Base-by-base conservation (phyloP, 2,113 vertebrate species). In the Echinops telfairi region DNA sequence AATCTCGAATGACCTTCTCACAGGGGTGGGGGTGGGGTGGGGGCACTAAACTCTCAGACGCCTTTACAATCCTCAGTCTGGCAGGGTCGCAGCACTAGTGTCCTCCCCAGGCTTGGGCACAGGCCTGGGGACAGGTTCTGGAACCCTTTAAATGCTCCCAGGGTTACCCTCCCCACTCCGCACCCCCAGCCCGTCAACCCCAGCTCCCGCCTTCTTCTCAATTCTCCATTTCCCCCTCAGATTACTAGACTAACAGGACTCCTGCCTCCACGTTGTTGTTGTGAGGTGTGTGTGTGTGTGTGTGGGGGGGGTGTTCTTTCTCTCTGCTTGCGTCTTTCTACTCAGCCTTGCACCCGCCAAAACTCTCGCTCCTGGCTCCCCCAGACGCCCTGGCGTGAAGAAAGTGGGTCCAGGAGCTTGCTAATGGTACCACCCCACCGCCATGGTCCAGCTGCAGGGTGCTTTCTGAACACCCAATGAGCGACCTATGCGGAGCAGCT, bases 1-100 rank as follows among this genome's bases (percentile, higher is more conserved):
- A 94, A 94, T 93, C 70, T 2, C 91, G 17, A 60, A 36, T 75
- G 91, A 92, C 94, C 92, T 96, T 89, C 57, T 62, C 9, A 9
- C 64, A 9, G 23, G 23, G 64, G 20, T 66, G 75, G 80, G 0
- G 4, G 33, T 81, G 62, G 4, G 43, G 66, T 27, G 29, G 77
- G 5, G 58, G 60, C 58, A 4, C 23, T 5, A 6, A 66, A 60
- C 40, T 14, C 73, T 12, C 7, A 58, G 77, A 25, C 60, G 40
- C 62, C 53, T 38, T 27, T 14, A 15, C 57, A 0, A 33, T 25
- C 47, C 53, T 36, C 20, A 5, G 12, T 36, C 43, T 15, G 1
- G 27, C 38, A 0, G 40, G 3, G 57, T 20, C 0, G 20, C 2
- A 4, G 60, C 81, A 40, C 80, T 40, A 76, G 75, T 87, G 89